These are phyloP conservation scores for Ligdia adustata DNA, from an alignment of 2,888 invertebrate genomes.

Conservation along the genomic window DNA sequence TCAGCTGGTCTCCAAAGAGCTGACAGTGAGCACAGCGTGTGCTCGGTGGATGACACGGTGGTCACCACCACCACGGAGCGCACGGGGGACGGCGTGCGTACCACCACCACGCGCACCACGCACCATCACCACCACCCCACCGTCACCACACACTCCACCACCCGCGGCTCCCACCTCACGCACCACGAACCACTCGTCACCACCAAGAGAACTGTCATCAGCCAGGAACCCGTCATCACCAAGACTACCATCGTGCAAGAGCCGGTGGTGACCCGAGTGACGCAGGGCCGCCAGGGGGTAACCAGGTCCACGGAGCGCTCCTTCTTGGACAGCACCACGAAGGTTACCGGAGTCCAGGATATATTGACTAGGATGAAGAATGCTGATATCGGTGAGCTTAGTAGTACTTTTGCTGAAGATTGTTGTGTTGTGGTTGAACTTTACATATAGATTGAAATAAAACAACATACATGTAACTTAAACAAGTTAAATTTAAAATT, in stretches of 20 bases:
- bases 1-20: slow-evolving; percentile 62
- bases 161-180: slow-evolving; percentile 22
- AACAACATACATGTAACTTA: no score
- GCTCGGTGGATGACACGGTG: slow-evolving; percentile 55
- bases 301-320: slow-evolving; percentile 69
- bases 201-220: slow-evolving; percentile 29
- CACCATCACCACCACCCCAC: slow-evolving; percentile 34
- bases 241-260: slow-evolving; percentile 14
- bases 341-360: slow-evolving; percentile 90
- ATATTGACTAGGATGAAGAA: slow-evolving; percentile 91
- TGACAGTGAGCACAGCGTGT: slow-evolving; percentile 73
- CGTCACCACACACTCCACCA: slow-evolving; percentile 34
- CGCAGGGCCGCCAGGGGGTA: slow-evolving; percentile 27
- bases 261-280: slow-evolving; percentile 23
- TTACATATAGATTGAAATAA: no score
- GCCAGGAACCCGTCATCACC: slow-evolving; percentile 14
- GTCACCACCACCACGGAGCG: slow-evolving; percentile 54
- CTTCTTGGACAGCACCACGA: slow-evolving; percentile 88
- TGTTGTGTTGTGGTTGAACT: no score
- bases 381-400: slow-evolving; percentile 87
- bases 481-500: no score
- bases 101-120: slow-evolving; percentile 51
- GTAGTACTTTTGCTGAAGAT: no score
- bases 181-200: slow-evolving; percentile 36
- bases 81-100: slow-evolving; percentile 49